Evolutionary conservation across 2,113 vertebrate species (phyloP).

Genomic region (Serranochromis macrocephalus): DNA sequence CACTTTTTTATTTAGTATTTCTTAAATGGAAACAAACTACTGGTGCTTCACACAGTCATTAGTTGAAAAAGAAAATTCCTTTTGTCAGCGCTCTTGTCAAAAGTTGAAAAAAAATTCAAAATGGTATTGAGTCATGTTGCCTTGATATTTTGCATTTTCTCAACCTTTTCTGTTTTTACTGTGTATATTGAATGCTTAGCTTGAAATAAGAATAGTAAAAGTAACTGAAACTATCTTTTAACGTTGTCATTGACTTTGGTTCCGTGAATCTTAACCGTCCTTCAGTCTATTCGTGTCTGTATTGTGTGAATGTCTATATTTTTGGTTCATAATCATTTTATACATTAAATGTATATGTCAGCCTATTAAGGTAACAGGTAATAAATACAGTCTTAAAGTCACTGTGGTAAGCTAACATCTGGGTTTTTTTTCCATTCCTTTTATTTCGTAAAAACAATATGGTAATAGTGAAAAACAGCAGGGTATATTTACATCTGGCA

Average conservation of each 20-base stretch:
- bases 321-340: constrained; percentile 54
- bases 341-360: constrained; percentile 65
- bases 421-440: constrained; percentile 41
- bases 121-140: neutral
- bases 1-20: neutral
- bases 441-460: constrained; percentile 18
- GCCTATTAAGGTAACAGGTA: constrained; percentile 58
- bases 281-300: neutral
- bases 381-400: constrained; percentile 56
- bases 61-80: neutral
- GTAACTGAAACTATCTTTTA: neutral
- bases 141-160: neutral
- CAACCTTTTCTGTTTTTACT: neutral
- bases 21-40: neutral
- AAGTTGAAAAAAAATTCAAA: neutral
- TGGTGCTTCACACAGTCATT: neutral
- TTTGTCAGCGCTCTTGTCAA: neutral
- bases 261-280: neutral
- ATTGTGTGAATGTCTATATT: constrained; percentile 27
- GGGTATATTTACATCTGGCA: constrained; percentile 69
- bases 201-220: neutral
- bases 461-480: neutral
- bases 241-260: neutral
- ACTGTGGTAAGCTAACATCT: constrained; percentile 53
- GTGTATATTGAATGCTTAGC: neutral